These are phyloP conservation scores for Prunella himalayana DNA, from an alignment of 2,113 vertebrate species.

Conservation along the genomic window DNA sequence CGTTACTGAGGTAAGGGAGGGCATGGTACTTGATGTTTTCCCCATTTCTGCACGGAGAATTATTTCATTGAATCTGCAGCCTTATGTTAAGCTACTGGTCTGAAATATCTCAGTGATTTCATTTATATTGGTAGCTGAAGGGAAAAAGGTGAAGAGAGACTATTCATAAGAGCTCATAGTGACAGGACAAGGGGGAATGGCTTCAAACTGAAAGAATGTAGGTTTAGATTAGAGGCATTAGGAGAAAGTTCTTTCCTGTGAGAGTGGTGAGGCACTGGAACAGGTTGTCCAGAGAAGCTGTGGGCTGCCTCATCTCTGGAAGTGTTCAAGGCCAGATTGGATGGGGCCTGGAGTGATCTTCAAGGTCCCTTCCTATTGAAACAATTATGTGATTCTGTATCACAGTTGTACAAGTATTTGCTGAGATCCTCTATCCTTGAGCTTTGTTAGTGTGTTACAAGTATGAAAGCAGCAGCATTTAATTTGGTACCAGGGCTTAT, in stretches of 20 bases:
- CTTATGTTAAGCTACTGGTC: not conserved
- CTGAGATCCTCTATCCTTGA: not conserved
- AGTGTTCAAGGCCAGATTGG: not conserved
- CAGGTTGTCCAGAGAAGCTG: not conserved
- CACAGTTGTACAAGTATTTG: not conserved
- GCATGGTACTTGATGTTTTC: not conserved
- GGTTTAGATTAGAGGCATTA: not conserved
- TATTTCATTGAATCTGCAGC: not conserved
- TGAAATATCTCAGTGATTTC: not conserved
- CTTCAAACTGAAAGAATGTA: not conserved
- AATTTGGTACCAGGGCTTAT: not conserved
- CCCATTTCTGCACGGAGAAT: not conserved
- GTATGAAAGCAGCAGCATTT: not conserved
- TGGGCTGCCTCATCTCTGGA: not conserved
- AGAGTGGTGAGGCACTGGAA: not conserved
- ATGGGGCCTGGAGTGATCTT: not conserved
- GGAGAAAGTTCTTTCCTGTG: not conserved
- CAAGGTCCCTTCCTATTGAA: not conserved
- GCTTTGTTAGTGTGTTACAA: not conserved
- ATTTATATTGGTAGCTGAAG: not conserved
- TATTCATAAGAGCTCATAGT: not conserved
- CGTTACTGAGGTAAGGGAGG: constrained; percentile 72
- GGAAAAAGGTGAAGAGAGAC: not conserved
- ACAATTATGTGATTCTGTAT: not conserved
- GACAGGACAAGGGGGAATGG: not conserved